Evolutionary conservation across 2,888 invertebrate genomes (phyloP).

Genomic region (Patella depressa): DNA sequence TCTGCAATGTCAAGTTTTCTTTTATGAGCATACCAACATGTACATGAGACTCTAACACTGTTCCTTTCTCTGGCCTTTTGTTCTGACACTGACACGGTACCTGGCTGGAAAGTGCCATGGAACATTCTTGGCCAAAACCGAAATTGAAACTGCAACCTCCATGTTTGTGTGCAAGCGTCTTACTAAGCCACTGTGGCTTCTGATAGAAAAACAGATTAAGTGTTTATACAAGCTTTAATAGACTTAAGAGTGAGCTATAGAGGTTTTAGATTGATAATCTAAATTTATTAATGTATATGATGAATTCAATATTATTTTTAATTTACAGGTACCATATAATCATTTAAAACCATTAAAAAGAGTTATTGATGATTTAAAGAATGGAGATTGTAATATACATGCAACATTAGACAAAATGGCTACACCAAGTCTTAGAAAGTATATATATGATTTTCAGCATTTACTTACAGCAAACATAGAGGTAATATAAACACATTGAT

Average conservation of each 20-base stretch:
- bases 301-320: not conserved
- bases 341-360: constrained; percentile 2
- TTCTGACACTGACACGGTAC: too few relatives aligned
- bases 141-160: too few relatives aligned
- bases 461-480: constrained; percentile 3
- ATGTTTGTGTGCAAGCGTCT: too few relatives aligned
- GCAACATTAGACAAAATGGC: not conserved
- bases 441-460: constrained; percentile 2
- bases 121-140: too few relatives aligned
- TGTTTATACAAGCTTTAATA: not conserved
- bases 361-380: not conserved
- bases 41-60: too few relatives aligned
- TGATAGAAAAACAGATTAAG: not conserved
- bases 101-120: too few relatives aligned
- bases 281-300: too few relatives aligned
- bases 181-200: not conserved
- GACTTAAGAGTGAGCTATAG: not conserved
- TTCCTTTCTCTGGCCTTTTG: too few relatives aligned
- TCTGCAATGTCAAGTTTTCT: too few relatives aligned
- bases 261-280: not conserved
- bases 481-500: not conserved
- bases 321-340: not conserved
- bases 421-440: not conserved
- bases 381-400: not conserved
- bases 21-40: too few relatives aligned